Evolutionary conservation across 1,140 invertebrate species (phyloP), one percentile per base, ranked within the genome.

Genomic region (Augochlora pura): DNA sequence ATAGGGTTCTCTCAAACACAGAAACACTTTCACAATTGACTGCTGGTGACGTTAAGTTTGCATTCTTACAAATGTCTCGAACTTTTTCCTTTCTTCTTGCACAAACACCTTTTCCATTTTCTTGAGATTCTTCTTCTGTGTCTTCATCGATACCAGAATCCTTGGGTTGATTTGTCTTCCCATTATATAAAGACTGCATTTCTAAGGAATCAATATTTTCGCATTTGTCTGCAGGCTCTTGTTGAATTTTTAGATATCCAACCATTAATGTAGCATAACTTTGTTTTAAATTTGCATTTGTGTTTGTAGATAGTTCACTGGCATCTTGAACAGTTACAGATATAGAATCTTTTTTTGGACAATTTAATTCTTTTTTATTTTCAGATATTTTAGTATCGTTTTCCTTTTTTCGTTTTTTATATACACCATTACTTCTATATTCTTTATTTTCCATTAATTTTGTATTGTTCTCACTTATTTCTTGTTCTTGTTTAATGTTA

Each of bases 91-190:
- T 18, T 52, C 21, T 8, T 23, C 27, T 68, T n/a, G n/a, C 60
- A 27, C 16, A 18, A 42, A 18, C 25, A n/a, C 16, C 21, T 27
- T 23, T 25, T 54, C 5, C 21, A 60, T 27, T 3, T 25, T 46
- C 32, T 16, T 38, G n/a, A 57, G 32, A 23, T 67, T 80, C 72
- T 65, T 80, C 78, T 23, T 80, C 72, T 0, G 32, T 54, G 57
- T 80, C 73, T 27, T 74, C 71, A 16, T 80, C 77, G 7, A 80
- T 80, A 3, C 73, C 73, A 9, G 73, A 80, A 16, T 76, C 72
- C 12, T 80, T 80, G 14, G 21, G 65, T 54, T 78, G 76, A 64
- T 65, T 8, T 65, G 18, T 72, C 2, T 8, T 64, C 8, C 8
- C 5, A 27, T 23, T n/a, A 18, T 12, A 2, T 0, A 5, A 65